Conservation (phyloP, 2,113 vertebrate genomes). For the Periophthalmodon schlosseri region DNA sequence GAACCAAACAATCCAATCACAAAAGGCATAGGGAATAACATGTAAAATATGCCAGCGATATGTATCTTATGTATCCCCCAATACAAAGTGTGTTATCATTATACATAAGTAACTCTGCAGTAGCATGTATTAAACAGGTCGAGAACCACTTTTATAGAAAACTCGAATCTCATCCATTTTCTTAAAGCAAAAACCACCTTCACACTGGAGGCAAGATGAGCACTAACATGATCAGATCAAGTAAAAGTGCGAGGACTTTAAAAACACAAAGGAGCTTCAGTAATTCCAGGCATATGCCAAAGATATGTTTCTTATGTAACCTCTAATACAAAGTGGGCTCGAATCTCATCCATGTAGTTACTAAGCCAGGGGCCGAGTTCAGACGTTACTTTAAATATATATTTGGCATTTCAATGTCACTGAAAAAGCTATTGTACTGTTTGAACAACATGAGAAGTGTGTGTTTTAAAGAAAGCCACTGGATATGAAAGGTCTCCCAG, state of each 20-base stretch:
- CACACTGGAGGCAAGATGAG: too few species aligned
- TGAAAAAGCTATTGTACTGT: slow-evolving; percentile 18
- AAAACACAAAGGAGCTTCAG: too few species aligned
- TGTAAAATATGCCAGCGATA: neutral
- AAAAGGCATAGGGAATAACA: too few species aligned
- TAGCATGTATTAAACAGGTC: neutral
- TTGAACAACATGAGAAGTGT: slow-evolving; percentile 16
- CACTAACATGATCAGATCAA: too few species aligned
- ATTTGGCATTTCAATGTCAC: slow-evolving; percentile 42
- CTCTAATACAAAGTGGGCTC: neutral
- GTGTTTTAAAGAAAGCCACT: slow-evolving; percentile 12
- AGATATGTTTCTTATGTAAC: too few species aligned
- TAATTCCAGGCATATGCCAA: too few species aligned
- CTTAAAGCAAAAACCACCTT: slow-evolving; percentile 2
- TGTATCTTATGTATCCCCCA: neutral
- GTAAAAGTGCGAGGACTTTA: too few species aligned
- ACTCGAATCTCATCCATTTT: slow-evolving; percentile 31
- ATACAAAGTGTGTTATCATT: neutral
- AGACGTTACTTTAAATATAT: slow-evolving; percentile 47
- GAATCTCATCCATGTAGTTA: slow-evolving; percentile 31
- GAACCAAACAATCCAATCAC: too few species aligned
- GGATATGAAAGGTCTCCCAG: slow-evolving; percentile 26
- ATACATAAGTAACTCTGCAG: neutral
- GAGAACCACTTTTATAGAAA: neutral
- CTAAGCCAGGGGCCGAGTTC: slow-evolving; percentile 32